These are phyloP conservation scores for Eremophila alpestris DNA, from an alignment of 2,797 vertebrate species.

Conservation along the genomic window DNA sequence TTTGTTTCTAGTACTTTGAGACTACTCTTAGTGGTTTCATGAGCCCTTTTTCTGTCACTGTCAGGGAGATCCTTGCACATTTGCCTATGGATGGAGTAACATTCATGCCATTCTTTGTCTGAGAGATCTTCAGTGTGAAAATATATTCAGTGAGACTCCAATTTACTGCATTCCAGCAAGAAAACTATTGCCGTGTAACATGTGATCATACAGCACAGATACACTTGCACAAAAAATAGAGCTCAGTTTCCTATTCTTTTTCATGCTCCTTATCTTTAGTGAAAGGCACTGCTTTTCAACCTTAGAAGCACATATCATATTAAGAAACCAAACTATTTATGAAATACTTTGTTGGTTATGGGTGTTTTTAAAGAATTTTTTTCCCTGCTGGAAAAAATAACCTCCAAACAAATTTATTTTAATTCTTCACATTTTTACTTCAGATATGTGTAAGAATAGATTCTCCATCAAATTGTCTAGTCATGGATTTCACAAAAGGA, in stretches of 20 bases:
- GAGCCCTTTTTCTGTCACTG: neutral
- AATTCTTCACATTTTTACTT: neutral
- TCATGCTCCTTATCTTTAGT: neutral
- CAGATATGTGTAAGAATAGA: neutral
- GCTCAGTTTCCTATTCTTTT: neutral
- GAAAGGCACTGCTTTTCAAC: neutral
- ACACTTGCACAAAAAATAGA: neutral
- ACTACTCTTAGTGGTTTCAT: neutral
- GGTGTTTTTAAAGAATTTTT: neutral
- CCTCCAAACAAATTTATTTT: rapidly evolving
- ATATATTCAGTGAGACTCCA: neutral
- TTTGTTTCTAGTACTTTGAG: neutral
- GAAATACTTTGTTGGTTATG: neutral
- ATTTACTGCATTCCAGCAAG: neutral
- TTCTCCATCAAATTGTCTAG: neutral
- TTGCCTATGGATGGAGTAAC: neutral
- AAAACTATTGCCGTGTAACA: neutral
- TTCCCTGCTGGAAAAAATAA: neutral
- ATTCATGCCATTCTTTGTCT: neutral
- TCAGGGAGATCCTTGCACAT: neutral
- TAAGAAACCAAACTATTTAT: neutral
- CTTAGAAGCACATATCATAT: neutral
- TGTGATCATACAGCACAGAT: neutral
- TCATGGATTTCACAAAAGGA: neutral
- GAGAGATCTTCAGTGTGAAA: neutral